These are phyloP conservation scores for Latrodectus hesperus DNA, from an alignment of 2,888 invertebrate species.

Conservation along the genomic window DNA sequence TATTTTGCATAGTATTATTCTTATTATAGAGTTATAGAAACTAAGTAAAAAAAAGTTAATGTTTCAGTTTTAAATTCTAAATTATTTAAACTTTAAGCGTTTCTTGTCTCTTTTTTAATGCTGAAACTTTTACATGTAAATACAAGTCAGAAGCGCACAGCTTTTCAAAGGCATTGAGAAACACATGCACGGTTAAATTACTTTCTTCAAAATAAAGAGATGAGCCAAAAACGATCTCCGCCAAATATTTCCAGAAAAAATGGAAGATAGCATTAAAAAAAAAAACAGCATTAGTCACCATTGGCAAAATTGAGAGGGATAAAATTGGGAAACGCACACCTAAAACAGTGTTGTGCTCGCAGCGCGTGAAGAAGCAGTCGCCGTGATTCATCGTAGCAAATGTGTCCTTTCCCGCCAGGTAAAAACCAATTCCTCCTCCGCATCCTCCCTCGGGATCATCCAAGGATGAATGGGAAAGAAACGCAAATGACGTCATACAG, in stretches of 20 bases:
- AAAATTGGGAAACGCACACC: background rate
- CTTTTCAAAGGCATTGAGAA: too few species aligned
- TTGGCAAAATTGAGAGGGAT: background rate
- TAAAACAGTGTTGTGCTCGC: background rate
- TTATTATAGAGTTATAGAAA: too few species aligned
- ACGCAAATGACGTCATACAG: too few species aligned
- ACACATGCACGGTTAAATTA: too few species aligned
- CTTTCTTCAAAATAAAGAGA: background rate
- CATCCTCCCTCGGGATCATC: background rate
- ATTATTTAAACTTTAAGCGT: too few species aligned
- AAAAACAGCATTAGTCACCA: background rate
- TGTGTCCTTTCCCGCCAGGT: background rate
- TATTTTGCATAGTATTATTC: too few species aligned
- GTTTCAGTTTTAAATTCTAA: too few species aligned
- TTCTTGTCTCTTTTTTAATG: too few species aligned
- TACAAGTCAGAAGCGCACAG: too few species aligned
- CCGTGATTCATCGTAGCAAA: background rate
- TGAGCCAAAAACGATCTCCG: background rate
- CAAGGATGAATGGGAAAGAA: too few species aligned
- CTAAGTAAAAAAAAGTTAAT: too few species aligned
- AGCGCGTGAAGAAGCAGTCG: background rate
- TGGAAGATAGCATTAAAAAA: background rate
- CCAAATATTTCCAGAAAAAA: background rate
- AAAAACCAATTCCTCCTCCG: background rate
- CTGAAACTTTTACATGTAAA: too few species aligned